These are phyloP conservation scores for Parambassis ranga DNA, from an alignment of 2,797 vertebrate species.

Conservation along the genomic window DNA sequence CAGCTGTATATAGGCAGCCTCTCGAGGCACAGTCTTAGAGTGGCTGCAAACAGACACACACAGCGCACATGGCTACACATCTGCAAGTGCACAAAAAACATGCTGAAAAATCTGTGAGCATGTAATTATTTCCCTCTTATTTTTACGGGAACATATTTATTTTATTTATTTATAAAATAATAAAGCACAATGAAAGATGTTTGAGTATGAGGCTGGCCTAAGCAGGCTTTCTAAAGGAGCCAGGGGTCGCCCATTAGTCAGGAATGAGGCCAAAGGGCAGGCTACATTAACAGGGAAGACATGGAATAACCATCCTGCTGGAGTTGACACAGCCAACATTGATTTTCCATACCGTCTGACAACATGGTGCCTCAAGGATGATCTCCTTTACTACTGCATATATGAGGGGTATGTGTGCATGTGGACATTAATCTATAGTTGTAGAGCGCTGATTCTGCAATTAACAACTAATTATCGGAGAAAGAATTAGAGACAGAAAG, in stretches of 20 bases:
- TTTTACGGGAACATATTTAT: too few species aligned
- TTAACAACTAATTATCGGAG: slow-evolving; percentile 8
- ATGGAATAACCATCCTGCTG: neutral
- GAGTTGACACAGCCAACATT: neutral
- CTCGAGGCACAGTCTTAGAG: slow-evolving; percentile 9
- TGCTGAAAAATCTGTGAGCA: too few species aligned
- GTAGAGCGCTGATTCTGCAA: neutral
- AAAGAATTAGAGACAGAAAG: neutral
- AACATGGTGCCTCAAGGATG: neutral
- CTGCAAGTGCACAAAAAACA: neutral
- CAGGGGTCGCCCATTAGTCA: neutral
- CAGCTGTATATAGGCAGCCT: slow-evolving; percentile 13
- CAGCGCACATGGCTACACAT: neutral
- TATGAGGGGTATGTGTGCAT: neutral
- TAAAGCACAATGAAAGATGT: too few species aligned
- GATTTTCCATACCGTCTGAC: slow-evolving; percentile 21
- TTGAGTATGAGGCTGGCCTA: too few species aligned
- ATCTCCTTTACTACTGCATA: slow-evolving; percentile 2
- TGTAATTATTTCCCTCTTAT: too few species aligned
- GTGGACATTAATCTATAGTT: slow-evolving; percentile 11
- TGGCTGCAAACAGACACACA: neutral
- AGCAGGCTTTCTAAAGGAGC: neutral
- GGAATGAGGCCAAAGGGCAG: slow-evolving; percentile 22
- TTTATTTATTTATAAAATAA: too few species aligned
- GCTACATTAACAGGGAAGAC: slow-evolving; percentile 11